Conservation (phyloP, 2,888 invertebrate species). For the Dryobotodes eremita region DNA sequence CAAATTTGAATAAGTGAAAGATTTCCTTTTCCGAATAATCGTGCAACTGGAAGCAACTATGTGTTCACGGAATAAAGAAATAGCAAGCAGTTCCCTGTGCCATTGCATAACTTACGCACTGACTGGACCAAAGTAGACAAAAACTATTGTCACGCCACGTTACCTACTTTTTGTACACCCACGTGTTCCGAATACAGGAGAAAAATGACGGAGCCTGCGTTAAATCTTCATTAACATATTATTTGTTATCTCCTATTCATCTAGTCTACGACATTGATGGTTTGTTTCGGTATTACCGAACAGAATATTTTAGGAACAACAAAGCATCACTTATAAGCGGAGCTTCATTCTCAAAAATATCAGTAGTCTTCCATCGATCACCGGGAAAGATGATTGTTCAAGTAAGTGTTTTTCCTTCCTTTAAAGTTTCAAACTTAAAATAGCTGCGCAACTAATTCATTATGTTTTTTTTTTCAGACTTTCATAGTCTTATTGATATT, state of each 20-base stretch:
- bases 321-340: slow-evolving; percentile 86
- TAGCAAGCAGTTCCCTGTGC: slow-evolving; percentile 71
- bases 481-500: slow-evolving; percentile 69
- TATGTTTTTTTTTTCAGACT: slow-evolving; percentile 75
- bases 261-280: slow-evolving; percentile 88
- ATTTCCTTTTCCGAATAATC: slow-evolving; percentile 63
- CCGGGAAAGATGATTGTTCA: slow-evolving; percentile 86
- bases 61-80: slow-evolving; percentile 70
- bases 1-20: slow-evolving; percentile 57
- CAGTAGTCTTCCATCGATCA: slow-evolving; percentile 86
- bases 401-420: slow-evolving; percentile 77
- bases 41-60: slow-evolving; percentile 60
- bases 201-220: slow-evolving; percentile 78
- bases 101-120: slow-evolving; percentile 80
- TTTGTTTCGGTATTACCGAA: slow-evolving; percentile 90
- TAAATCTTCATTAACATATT: slow-evolving; percentile 88
- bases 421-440: background rate
- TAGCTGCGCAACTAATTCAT: background rate
- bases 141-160: slow-evolving; percentile 80
- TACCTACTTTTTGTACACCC: slow-evolving; percentile 80
- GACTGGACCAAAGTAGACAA: slow-evolving; percentile 76
- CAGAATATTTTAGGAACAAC: slow-evolving; percentile 86
- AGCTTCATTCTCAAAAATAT: slow-evolving; percentile 83
- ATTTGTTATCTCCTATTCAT: slow-evolving; percentile 87
- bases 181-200: slow-evolving; percentile 85